phyloP scores from a whole-genome alignment of 2,888 invertebrate genomes.

The Mycalesis mineus region DNA sequence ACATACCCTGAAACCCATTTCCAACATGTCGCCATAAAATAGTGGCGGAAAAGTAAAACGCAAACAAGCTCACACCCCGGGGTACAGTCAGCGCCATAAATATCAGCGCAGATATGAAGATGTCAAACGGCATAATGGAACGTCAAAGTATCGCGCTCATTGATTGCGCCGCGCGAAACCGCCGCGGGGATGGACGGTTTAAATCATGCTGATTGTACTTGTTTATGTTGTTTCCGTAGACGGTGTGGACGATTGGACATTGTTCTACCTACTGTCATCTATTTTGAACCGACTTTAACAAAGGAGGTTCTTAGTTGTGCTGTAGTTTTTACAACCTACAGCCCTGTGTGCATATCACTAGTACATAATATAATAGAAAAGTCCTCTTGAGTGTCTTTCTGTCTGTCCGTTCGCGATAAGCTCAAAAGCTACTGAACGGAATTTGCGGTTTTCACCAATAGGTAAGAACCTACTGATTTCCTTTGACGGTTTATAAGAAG shows the following conservation, averaged over 20 bases:
- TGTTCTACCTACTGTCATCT: too few relatives aligned
- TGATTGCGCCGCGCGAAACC: conserved; percentile 31
- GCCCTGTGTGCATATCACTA: too few relatives aligned
- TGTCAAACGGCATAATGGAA: conserved; percentile 55
- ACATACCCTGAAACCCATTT: background rate
- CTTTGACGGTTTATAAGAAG: too few relatives aligned
- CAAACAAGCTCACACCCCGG: conserved; percentile 38
- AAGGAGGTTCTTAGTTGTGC: too few relatives aligned
- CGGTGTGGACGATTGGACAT: background rate
- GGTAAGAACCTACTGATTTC: too few relatives aligned
- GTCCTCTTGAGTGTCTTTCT: too few relatives aligned
- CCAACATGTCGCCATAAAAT: conserved; percentile 12
- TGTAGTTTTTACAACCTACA: too few relatives aligned
- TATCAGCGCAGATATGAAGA: conserved; percentile 69
- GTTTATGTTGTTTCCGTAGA: conserved; percentile 35
- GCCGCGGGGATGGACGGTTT: conserved; percentile 33
- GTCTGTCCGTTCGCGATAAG: too few relatives aligned
- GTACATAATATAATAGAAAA: too few relatives aligned
- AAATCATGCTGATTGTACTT: conserved; percentile 45
- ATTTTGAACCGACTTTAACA: too few relatives aligned
- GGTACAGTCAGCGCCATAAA: conserved; percentile 63
- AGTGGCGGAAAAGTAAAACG: conserved; percentile 14
- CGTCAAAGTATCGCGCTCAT: conserved; percentile 10
- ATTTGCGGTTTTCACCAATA: too few relatives aligned
- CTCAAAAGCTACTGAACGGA: too few relatives aligned